Evolutionary conservation across 2,113 vertebrate species (phyloP).

Genomic region (Phycodurus eques): DNA sequence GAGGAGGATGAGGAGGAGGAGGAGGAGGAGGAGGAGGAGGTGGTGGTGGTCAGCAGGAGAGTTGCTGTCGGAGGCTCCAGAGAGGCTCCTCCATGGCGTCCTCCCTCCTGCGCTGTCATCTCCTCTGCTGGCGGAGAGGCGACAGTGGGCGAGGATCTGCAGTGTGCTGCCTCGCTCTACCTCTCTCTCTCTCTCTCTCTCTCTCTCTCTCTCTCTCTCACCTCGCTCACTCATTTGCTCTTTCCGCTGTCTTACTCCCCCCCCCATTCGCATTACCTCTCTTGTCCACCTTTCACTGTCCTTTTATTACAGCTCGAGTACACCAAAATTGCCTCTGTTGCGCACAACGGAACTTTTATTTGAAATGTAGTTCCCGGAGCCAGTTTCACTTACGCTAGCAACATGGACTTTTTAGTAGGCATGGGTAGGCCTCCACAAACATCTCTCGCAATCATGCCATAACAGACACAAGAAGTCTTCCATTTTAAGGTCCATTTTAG

Average conservation of each 20-base stretch:
- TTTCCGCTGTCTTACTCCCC: slow-evolving; percentile 17
- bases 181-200: slow-evolving; percentile 34
- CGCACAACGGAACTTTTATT: not conserved
- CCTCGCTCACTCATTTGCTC: slow-evolving; percentile 25
- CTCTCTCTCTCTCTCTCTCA: slow-evolving; percentile 33
- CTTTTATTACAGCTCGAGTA: not conserved
- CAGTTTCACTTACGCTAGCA: not conserved
- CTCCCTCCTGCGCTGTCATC: slow-evolving; percentile 39
- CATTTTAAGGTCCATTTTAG: no score
- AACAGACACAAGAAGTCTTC: not conserved
- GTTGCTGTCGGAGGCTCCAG: slow-evolving; percentile 44
- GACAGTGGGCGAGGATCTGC: slow-evolving; percentile 69
- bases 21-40: not conserved
- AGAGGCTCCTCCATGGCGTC: slow-evolving; percentile 60
- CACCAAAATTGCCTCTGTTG: not conserved
- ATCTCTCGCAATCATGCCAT: not conserved
- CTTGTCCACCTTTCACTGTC: slow-evolving; percentile 8
- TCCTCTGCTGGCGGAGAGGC: slow-evolving; percentile 72
- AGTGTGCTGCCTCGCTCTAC: slow-evolving; percentile 62
- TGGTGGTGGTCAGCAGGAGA: slow-evolving; percentile 36
- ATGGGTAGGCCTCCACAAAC: not conserved
- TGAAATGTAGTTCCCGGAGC: not conserved
- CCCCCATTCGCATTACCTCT: slow-evolving; percentile 17
- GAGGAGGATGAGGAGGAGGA: slow-evolving; percentile 12
- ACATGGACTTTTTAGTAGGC: not conserved